Evolutionary conservation across 2,113 vertebrate genomes (phyloP).

Genomic region (Egretta garzetta): DNA sequence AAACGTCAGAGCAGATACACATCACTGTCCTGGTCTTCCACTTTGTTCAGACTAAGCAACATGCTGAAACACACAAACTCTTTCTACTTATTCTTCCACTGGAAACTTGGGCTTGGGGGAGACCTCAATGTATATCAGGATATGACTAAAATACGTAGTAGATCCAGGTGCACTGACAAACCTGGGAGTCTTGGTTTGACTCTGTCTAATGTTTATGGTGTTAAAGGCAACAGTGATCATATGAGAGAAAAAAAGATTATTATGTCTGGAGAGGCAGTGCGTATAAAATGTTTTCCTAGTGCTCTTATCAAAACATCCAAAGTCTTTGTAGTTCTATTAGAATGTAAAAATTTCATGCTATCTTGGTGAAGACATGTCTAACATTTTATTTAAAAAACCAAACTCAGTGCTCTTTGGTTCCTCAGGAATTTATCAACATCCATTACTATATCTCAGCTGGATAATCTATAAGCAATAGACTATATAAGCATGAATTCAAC

Average conservation of each 20-base stretch:
- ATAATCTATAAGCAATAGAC: background rate
- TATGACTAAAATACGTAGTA: fast-evolving
- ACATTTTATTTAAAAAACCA: background rate
- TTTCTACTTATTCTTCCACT: background rate
- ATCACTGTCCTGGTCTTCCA: background rate
- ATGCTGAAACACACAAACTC: background rate
- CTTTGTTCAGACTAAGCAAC: background rate
- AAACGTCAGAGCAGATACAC: background rate
- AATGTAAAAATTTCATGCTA: background rate
- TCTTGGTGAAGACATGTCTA: background rate
- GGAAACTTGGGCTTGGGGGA: background rate
- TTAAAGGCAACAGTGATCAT: background rate
- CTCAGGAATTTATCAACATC: background rate
- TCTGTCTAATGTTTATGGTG: background rate
- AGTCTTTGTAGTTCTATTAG: background rate
- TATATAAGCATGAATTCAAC: background rate
- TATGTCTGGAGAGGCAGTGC: background rate
- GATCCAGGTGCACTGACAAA: background rate
- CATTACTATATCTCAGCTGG: background rate
- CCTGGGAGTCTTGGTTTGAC: background rate
- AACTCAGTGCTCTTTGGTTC: background rate
- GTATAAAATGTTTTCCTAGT: background rate
- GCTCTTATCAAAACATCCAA: background rate
- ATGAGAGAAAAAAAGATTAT: background rate
- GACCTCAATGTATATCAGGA: background rate